Evolutionary conservation across 2,113 vertebrate species (phyloP).

Genomic region (Oplegnathus fasciatus): DNA sequence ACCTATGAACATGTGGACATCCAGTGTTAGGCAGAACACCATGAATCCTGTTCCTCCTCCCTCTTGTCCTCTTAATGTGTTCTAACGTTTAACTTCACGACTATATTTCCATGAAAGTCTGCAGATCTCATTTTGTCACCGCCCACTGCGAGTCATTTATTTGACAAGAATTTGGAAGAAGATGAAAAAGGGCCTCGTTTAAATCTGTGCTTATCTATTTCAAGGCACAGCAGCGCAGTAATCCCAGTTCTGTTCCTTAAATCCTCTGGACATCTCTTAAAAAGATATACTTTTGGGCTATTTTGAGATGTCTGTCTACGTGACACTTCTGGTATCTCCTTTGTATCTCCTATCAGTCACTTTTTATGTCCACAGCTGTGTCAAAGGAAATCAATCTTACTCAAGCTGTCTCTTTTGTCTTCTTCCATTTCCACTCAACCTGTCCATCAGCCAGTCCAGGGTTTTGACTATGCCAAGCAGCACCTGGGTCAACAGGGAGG

Average conservation of each 20-base stretch:
- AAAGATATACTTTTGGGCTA: constrained; percentile 21
- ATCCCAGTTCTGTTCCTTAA: constrained; percentile 54
- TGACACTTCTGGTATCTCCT: constrained; percentile 17
- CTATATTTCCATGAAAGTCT: constrained; percentile 44
- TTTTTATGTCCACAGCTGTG: constrained; percentile 12
- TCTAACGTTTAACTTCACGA: constrained; percentile 41
- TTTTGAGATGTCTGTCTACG: constrained; percentile 22
- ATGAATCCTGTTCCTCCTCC: not conserved
- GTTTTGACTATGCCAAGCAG: constrained; percentile 98
- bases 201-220: constrained; percentile 66
- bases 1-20: not conserved
- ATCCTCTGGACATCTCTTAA: constrained; percentile 52
- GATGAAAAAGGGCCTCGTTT: constrained; percentile 53
- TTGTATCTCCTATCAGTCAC: constrained; percentile 10
- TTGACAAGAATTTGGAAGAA: constrained; percentile 65
- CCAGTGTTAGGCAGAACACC: not conserved
- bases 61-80: constrained; percentile 13
- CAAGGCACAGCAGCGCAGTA: constrained; percentile 52
- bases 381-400: constrained; percentile 26
- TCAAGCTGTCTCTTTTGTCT: constrained; percentile 17
- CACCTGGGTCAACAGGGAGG: constrained; percentile 96
- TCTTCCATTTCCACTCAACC: constrained; percentile 16
- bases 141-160: constrained; percentile 57
- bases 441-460: constrained; percentile 92
- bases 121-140: constrained; percentile 54